These are phyloP conservation scores for Steatocranus sp. DNA, from an alignment of 2,797 vertebrate species.

Conservation along the genomic window DNA sequence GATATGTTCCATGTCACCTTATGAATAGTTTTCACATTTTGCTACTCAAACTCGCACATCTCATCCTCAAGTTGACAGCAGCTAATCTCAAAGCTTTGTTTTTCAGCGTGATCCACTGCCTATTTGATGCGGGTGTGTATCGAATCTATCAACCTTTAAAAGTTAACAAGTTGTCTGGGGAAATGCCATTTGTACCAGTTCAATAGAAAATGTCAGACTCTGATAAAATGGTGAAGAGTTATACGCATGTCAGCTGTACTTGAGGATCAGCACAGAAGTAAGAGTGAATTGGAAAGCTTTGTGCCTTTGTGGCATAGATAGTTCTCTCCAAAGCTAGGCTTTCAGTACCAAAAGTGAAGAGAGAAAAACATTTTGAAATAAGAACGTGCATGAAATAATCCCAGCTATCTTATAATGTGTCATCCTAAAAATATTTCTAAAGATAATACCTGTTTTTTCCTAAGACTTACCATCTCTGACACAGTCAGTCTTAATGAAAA, in stretches of 20 bases:
- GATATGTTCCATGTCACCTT: slow-evolving; percentile 59
- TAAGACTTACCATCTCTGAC: background rate
- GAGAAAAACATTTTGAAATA: background rate
- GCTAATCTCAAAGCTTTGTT: slow-evolving; percentile 78
- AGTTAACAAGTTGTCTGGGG: slow-evolving; percentile 88
- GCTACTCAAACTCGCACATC: slow-evolving; percentile 59
- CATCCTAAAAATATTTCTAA: slow-evolving; percentile 14
- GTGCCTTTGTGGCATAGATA: slow-evolving; percentile 34
- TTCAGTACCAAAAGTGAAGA: background rate
- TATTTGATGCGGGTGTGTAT: slow-evolving; percentile 67
- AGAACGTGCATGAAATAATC: background rate
- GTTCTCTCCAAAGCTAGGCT: background rate
- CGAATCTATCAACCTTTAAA: slow-evolving; percentile 85
- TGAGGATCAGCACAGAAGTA: slow-evolving; percentile 38
- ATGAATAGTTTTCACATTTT: slow-evolving; percentile 58
- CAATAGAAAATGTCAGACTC: slow-evolving; percentile 83
- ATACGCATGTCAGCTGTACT: slow-evolving; percentile 65
- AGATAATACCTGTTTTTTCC: background rate
- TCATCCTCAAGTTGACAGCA: slow-evolving; percentile 72
- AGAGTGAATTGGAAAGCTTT: slow-evolving; percentile 27
- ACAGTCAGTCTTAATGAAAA: slow-evolving; percentile 9
- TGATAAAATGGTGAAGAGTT: slow-evolving; percentile 70
- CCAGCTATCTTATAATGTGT: background rate
- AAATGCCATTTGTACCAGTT: slow-evolving; percentile 84
- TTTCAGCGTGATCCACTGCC: slow-evolving; percentile 72